phyloP scores from a whole-genome alignment of 1,140 invertebrate genomes.

The Drosophila asahinai region DNA sequence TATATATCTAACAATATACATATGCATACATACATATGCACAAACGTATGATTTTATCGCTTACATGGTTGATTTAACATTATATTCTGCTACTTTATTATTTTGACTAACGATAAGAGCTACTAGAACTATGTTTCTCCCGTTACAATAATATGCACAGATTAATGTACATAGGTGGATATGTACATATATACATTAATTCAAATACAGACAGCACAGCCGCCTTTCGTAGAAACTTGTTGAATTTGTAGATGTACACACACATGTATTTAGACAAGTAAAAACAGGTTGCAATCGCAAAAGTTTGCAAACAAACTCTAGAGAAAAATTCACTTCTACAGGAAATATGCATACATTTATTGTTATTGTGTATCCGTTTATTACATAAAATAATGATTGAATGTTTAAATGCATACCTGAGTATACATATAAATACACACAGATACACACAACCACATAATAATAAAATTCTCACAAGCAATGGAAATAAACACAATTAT shows the following conservation, averaged over 20 bases:
- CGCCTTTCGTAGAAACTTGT: not conserved
- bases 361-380: constrained; percentile 38
- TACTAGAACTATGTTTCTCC: not conserved
- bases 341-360: constrained; percentile 45
- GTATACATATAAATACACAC: constrained; percentile 26
- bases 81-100: not conserved
- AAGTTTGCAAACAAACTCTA: constrained; percentile 5
- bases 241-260: constrained; percentile 1
- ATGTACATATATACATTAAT: not conserved
- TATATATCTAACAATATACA: not conserved
- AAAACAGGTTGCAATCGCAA: constrained; percentile 29
- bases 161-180: not conserved
- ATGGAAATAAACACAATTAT: not conserved
- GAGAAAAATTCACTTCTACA: constrained; percentile 9
- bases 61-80: not conserved
- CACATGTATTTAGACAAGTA: constrained; percentile 9
- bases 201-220: not conserved
- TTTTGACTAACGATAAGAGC: not conserved
- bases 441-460: constrained; percentile 22
- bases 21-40: not conserved
- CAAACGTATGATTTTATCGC: not conserved
- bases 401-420: not conserved
- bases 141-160: not conserved
- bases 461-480: constrained; percentile 7
- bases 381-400: constrained; percentile 52